phyloP scores from a whole-genome alignment of 2,797 vertebrate species.

The Notoglanidium macrostoma region DNA sequence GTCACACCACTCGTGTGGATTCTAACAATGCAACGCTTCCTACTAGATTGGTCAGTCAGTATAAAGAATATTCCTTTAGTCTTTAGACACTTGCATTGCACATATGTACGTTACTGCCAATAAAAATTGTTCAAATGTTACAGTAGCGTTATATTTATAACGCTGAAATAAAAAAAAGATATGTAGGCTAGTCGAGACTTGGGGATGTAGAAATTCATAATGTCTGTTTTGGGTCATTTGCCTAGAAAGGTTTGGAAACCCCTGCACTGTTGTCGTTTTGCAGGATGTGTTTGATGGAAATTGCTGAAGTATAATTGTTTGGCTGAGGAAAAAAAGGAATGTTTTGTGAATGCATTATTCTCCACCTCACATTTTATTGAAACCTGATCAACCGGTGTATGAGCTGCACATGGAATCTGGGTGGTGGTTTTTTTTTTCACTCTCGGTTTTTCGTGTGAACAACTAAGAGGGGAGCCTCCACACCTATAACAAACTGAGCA shows the following conservation, averaged over 20 bases:
- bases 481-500: not conserved
- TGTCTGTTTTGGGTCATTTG: not conserved
- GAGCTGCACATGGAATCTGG: not conserved
- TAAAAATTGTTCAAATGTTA: not conserved
- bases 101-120: not conserved
- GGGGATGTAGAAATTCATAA: not conserved
- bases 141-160: not conserved
- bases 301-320: conserved; percentile 28
- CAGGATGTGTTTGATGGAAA: not conserved
- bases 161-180: not conserved
- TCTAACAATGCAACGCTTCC: not conserved
- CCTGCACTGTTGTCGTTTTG: not conserved
- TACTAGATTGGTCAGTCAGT: not conserved
- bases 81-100: not conserved
- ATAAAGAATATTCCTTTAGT: not conserved
- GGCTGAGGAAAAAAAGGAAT: not conserved
- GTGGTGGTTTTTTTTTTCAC: not conserved
- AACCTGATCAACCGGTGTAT: conserved; percentile 27
- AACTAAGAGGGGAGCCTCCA: not conserved
- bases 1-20: not conserved
- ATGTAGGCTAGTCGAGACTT: not conserved
- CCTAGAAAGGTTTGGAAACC: not conserved
- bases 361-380: conserved; percentile 8
- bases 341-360: not conserved
- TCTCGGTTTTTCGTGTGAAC: not conserved